These are phyloP conservation scores for Rallus limicola DNA, from an alignment of 2,113 vertebrate genomes.

Conservation along the genomic window DNA sequence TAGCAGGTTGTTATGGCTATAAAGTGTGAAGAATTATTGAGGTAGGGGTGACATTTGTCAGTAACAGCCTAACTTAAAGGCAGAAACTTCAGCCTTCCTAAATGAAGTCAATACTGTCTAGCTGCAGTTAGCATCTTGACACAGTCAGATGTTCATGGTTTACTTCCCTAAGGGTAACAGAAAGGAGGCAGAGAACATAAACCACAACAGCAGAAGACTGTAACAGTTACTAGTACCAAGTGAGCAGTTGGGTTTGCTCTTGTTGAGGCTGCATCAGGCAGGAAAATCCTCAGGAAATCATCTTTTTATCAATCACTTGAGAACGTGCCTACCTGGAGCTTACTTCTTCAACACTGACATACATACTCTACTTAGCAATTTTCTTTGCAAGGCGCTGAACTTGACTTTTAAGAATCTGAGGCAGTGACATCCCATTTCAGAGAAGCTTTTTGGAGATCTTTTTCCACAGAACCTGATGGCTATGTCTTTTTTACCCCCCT, in stretches of 20 bases:
- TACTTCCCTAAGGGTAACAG: not conserved
- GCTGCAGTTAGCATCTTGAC: not conserved
- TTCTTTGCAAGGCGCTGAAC: not conserved
- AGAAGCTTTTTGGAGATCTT: not conserved
- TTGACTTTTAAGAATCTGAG: not conserved
- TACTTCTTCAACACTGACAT: not conserved
- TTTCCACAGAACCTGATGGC: not conserved
- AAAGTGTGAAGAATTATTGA: not conserved
- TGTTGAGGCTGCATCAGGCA: not conserved
- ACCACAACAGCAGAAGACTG: not conserved
- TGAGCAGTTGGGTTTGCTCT: not conserved
- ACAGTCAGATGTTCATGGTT: not conserved
- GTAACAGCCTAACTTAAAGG: not conserved
- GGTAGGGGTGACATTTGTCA: not conserved
- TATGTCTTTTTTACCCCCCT: not conserved
- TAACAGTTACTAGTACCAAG: not conserved
- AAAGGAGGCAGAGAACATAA: not conserved
- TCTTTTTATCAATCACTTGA: not conserved
- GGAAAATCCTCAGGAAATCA: not conserved
- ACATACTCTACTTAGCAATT: not conserved
- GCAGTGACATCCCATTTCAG: not conserved
- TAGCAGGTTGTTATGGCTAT: not conserved
- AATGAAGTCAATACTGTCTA: not conserved
- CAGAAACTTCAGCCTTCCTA: not conserved
- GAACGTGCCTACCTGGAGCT: not conserved